Conservation (phyloP, 23 tunicate genomes). For the Trididemnum nubilum region DNA sequence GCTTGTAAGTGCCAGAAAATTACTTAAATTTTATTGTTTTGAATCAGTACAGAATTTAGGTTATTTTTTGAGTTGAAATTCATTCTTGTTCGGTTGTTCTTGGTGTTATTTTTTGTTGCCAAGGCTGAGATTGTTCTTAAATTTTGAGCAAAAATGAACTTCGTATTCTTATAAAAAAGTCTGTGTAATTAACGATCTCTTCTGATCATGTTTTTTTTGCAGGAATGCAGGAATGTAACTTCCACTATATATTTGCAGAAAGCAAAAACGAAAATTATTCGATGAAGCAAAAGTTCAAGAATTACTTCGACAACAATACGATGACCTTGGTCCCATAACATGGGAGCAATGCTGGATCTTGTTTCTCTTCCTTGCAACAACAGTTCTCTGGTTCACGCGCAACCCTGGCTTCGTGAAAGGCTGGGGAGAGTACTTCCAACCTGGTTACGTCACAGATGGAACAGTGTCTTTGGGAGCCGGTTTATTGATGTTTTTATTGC, state of each 20-base stretch:
- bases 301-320: conserved; percentile 11
- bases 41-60: too few species aligned
- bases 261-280: not conserved
- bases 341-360: conserved; percentile 39
- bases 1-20: too few species aligned
- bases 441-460: conserved; percentile 39
- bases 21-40: too few species aligned
- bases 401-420: conserved; percentile 33
- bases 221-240: too few species aligned
- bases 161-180: too few species aligned
- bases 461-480: conserved; percentile 15
- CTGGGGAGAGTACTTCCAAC: conserved; percentile 4
- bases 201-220: too few species aligned
- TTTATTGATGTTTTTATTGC: conserved; percentile 20
- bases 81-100: too few species aligned
- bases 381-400: conserved; percentile 39
- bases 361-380: not conserved
- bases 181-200: too few species aligned
- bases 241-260: not conserved
- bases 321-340: conserved; percentile 15
- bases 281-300: not conserved
- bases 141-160: too few species aligned
- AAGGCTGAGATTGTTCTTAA: too few species aligned
- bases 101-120: too few species aligned
- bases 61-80: too few species aligned